phyloP scores from a whole-genome alignment of 2,113 vertebrate genomes.

The Hippolais icterina region DNA sequence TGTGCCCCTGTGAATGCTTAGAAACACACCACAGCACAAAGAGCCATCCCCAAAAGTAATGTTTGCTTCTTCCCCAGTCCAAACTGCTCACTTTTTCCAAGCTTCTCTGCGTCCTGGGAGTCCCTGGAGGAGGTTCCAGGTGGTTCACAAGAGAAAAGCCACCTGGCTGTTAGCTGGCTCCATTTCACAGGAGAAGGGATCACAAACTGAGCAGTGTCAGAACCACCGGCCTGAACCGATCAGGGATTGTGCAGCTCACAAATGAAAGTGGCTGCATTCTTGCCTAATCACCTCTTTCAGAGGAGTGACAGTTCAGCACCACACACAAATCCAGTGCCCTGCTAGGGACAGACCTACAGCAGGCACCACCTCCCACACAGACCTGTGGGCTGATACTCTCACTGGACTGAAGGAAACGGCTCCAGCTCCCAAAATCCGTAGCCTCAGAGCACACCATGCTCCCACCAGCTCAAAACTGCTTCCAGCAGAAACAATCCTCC shows the following conservation, averaged over 20 bases:
- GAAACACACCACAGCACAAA: neutral
- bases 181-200: neutral
- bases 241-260: neutral
- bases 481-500: neutral
- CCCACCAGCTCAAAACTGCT: neutral
- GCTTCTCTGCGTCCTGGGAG: neutral
- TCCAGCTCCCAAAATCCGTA: accelerated
- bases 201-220: neutral
- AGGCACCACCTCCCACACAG: neutral
- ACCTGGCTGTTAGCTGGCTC: neutral
- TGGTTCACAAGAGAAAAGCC: neutral
- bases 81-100: neutral
- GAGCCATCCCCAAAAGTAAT: neutral
- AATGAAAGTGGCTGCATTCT: neutral
- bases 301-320: neutral
- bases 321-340: neutral
- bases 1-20: accelerated
- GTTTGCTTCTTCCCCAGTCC: neutral
- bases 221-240: neutral
- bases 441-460: accelerated
- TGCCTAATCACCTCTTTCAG: neutral
- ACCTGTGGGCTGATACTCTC: neutral
- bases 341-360: neutral
- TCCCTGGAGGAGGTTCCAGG: neutral
- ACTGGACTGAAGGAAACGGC: neutral